Evolutionary conservation across 2,888 invertebrate species (phyloP).

Genomic region (Morpho helenor): DNA sequence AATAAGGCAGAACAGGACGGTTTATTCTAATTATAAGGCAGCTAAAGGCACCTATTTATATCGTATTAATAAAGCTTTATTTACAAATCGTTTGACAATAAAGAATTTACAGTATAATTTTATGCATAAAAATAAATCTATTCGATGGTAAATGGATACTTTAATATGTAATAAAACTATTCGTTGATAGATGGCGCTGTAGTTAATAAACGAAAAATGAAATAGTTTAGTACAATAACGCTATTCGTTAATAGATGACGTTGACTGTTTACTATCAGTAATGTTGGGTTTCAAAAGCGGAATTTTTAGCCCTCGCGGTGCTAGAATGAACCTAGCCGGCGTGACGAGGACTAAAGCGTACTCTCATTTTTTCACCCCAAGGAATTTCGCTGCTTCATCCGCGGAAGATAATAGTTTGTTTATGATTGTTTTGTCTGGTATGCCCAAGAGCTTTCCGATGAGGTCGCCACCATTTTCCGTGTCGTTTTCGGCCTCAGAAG

Average conservation of each 20-base stretch:
- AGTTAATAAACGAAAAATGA: neutral
- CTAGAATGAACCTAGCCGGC: constrained; percentile 67
- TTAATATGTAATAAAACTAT: neutral
- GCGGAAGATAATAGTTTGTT: constrained; percentile 90
- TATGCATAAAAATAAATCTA: constrained; percentile 33
- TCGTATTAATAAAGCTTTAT: constrained; percentile 26
- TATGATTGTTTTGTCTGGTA: constrained; percentile 90
- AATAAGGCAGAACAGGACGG: constrained; percentile 69
- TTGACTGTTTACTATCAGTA: constrained; percentile 28
- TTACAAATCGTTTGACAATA: constrained; percentile 23
- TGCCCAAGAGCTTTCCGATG: constrained; percentile 93
- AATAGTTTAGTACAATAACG: constrained; percentile 19
- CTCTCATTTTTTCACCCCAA: constrained; percentile 88
- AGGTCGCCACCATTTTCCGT: constrained; percentile 84
- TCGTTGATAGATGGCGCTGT: constrained; percentile 11
- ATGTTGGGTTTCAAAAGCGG: constrained; percentile 39
- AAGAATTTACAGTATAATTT: constrained; percentile 15
- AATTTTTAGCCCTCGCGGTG: constrained; percentile 67
- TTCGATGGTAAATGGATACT: constrained; percentile 37
- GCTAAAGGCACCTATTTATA: constrained; percentile 56
- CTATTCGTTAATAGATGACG: constrained; percentile 56
- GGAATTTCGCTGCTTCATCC: constrained; percentile 91
- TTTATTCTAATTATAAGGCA: constrained; percentile 62
- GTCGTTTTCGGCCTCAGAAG: constrained; percentile 70
- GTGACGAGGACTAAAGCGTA: constrained; percentile 76